Evolutionary conservation across 2,888 invertebrate species (phyloP).

Genomic region (Nycteola revayana): DNA sequence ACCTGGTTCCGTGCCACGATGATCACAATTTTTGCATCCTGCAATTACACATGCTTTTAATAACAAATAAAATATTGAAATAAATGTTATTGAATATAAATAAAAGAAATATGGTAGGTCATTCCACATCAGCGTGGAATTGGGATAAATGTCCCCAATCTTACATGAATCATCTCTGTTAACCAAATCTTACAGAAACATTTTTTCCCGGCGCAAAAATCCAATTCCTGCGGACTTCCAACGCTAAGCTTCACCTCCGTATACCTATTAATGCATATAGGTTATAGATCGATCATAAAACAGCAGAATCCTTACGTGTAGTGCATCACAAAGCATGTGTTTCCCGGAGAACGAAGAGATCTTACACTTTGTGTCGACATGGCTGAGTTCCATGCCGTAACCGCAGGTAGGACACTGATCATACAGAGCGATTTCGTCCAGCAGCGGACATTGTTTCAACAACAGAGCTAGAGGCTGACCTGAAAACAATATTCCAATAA

Average conservation of each 20-base stretch:
- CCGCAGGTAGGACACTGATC: slow-evolving; percentile 67
- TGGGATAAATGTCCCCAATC: too few relatives aligned
- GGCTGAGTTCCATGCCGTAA: slow-evolving; percentile 71
- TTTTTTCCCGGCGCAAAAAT: too few relatives aligned
- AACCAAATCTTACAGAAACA: too few relatives aligned
- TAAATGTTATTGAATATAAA: too few relatives aligned
- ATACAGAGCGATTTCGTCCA: slow-evolving; percentile 73
- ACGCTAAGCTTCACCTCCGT: too few relatives aligned
- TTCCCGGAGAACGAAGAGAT: slow-evolving; percentile 67
- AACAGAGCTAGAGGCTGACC: slow-evolving; percentile 72
- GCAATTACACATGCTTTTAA: slow-evolving; percentile 9
- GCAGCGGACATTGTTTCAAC: slow-evolving; percentile 68
- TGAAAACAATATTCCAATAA: slow-evolving; percentile 23
- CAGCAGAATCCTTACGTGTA: slow-evolving; percentile 61
- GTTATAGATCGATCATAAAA: too few relatives aligned
- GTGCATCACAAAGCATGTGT: slow-evolving; percentile 67
- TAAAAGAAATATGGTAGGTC: too few relatives aligned
- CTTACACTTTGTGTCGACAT: slow-evolving; percentile 72
- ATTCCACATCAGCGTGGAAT: too few relatives aligned
- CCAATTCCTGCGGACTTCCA: too few relatives aligned
- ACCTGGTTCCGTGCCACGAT: slow-evolving; percentile 58
- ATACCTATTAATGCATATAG: too few relatives aligned
- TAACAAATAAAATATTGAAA: too few relatives aligned
- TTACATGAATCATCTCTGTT: too few relatives aligned
- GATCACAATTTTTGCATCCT: slow-evolving; percentile 64